These are phyloP conservation scores for Sylvietta virens DNA, from an alignment of 2,113 vertebrate species.

Conservation along the genomic window DNA sequence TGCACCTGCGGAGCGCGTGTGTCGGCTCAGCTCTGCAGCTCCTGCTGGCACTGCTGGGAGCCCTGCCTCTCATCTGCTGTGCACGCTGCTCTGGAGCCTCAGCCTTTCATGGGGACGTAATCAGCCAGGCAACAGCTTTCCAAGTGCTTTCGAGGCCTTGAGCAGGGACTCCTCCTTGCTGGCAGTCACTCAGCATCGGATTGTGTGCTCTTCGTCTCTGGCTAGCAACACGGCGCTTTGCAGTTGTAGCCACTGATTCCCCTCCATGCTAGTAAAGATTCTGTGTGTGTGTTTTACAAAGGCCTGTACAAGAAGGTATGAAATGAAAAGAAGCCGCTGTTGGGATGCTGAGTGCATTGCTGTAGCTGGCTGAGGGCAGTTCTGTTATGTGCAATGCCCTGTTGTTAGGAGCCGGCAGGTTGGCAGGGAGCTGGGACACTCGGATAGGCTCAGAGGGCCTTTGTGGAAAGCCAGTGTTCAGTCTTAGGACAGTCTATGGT, in stretches of 20 bases:
- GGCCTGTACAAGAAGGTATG: background rate
- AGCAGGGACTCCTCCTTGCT: background rate
- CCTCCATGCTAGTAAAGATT: background rate
- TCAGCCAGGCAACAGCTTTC: slow-evolving; percentile 11
- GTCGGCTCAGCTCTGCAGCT: background rate
- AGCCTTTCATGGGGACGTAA: background rate
- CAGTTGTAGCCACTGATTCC: background rate
- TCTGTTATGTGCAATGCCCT: background rate
- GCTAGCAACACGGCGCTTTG: background rate
- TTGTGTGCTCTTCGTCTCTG: background rate
- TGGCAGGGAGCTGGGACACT: background rate
- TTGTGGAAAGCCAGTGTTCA: background rate
- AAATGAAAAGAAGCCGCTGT: background rate
- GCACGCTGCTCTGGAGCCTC: background rate
- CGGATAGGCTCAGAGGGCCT: background rate
- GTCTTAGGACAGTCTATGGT: background rate
- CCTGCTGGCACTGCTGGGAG: background rate
- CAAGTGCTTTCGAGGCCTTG: background rate
- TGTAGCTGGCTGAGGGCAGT: background rate
- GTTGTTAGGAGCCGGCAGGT: background rate
- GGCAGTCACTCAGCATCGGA: background rate
- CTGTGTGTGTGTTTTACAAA: background rate
- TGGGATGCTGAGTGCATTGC: background rate
- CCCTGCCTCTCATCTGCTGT: background rate
- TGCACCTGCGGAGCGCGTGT: background rate